phyloP scores from a whole-genome alignment of 2,888 invertebrate species.

The Nephrotoma flavescens region DNA sequence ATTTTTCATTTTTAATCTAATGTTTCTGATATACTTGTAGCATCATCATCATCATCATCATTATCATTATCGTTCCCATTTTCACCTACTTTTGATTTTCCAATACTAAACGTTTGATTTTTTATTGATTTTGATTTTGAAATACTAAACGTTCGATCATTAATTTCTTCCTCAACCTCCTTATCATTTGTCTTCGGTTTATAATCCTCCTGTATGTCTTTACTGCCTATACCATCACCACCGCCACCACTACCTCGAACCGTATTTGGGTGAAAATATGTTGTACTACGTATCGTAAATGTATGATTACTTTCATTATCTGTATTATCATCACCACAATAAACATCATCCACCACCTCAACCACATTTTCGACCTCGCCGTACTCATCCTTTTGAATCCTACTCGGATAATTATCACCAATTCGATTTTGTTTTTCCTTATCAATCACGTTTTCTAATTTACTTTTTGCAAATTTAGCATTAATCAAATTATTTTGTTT shows the following conservation, averaged over 20 bases:
- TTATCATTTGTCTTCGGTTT: not conserved
- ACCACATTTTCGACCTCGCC: not conserved
- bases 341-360: not conserved
- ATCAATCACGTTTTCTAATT: not conserved
- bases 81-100: not conserved
- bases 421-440: not conserved
- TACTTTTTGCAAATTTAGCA: not conserved
- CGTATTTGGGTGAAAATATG: not conserved
- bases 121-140: constrained; percentile 2
- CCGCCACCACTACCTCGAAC: not conserved
- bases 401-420: not conserved
- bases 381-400: not conserved
- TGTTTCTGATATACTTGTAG: not conserved
- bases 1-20: constrained; percentile 2
- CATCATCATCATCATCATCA: not conserved
- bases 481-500: not conserved
- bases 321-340: not conserved
- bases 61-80: not conserved
- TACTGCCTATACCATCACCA: not conserved
- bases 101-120: not conserved
- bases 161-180: not conserved
- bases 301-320: not conserved
- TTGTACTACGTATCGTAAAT: not conserved
- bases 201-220: not conserved
- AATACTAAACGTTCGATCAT: not conserved